Evolutionary conservation across 2,888 invertebrate species (phyloP).

Genomic region (Orthonevra nobilis): DNA sequence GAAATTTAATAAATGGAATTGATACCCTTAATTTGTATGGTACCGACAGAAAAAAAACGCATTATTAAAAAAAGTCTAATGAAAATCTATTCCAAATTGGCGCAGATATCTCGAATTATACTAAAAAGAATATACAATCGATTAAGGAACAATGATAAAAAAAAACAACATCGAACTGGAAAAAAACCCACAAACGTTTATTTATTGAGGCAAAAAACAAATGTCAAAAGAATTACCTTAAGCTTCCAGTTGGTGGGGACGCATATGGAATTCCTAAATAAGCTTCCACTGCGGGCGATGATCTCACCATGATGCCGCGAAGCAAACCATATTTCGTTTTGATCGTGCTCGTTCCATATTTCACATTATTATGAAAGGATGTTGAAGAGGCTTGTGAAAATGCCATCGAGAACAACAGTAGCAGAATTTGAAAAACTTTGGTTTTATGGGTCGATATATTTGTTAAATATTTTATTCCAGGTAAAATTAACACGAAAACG

Average conservation of each 20-base stretch:
- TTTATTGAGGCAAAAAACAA: not conserved
- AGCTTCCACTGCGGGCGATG: conserved; percentile 90
- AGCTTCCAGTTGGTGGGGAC: conserved; percentile 92
- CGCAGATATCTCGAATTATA: no score
- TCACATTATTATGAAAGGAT: conserved; percentile 82
- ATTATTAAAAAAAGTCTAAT: no score
- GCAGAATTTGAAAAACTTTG: conserved; percentile 69
- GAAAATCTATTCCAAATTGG: no score
- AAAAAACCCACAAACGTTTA: no score
- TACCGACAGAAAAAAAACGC: no score
- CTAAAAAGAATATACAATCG: no score
- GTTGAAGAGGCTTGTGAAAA: conserved; percentile 73
- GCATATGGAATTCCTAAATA: conserved; percentile 97
- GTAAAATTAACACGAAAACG: not conserved
- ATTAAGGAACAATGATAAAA: no score
- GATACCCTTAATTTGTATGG: no score
- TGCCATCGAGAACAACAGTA: conserved; percentile 74
- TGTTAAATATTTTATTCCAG: conserved; percentile 8
- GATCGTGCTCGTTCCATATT: conserved; percentile 90
- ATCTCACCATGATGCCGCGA: conserved; percentile 91
- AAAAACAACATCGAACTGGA: not conserved
- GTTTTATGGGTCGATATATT: conserved; percentile 15
- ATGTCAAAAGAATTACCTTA: conserved; percentile 83
- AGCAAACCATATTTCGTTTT: conserved; percentile 94
- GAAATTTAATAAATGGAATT: no score